phyloP scores from a whole-genome alignment of 2,797 vertebrate genomes.

The Chiroxiphia lanceolata region DNA sequence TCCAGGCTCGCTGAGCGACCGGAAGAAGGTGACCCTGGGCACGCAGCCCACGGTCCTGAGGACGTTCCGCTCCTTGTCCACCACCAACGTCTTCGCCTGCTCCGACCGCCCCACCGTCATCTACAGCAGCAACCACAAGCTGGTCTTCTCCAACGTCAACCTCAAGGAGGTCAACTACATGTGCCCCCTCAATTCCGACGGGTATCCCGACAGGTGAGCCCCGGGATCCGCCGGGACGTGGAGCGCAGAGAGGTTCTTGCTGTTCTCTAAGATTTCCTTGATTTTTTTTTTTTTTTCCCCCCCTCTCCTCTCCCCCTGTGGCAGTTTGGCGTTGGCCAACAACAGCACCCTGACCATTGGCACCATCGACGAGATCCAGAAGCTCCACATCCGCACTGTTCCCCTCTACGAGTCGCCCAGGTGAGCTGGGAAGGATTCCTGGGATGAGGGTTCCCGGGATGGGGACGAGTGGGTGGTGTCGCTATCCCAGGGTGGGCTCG shows the following conservation, averaged over 20 bases:
- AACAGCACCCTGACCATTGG: constrained; percentile 98
- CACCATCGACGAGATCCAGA: constrained; percentile 98
- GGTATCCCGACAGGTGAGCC: constrained; percentile 93
- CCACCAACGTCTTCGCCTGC: constrained; percentile 98
- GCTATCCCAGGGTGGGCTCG: no score
- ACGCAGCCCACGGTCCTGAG: constrained; percentile 96
- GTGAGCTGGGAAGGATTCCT: constrained; percentile 74
- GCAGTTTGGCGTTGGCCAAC: constrained; percentile 93
- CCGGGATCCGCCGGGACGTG: not conserved
- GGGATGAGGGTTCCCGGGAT: not conserved
- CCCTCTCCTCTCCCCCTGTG: not conserved
- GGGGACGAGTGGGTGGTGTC: fast-evolving
- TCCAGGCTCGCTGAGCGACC: constrained; percentile 89
- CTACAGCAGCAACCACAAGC: constrained; percentile 99
- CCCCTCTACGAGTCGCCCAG: constrained; percentile 96
- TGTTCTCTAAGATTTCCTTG: not conserved
- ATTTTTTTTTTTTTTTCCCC: not conserved
- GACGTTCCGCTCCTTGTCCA: constrained; percentile 96
- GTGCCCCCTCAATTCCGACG: constrained; percentile 98
- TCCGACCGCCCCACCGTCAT: constrained; percentile 98
- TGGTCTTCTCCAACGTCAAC: constrained; percentile 99
- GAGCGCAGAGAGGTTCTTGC: not conserved
- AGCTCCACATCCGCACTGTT: constrained; percentile 96
- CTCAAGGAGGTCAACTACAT: constrained; percentile 99
- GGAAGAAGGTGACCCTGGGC: constrained; percentile 97